These are phyloP conservation scores for Atta colombica DNA, from an alignment of 1,140 invertebrate genomes.

Conservation along the genomic window DNA sequence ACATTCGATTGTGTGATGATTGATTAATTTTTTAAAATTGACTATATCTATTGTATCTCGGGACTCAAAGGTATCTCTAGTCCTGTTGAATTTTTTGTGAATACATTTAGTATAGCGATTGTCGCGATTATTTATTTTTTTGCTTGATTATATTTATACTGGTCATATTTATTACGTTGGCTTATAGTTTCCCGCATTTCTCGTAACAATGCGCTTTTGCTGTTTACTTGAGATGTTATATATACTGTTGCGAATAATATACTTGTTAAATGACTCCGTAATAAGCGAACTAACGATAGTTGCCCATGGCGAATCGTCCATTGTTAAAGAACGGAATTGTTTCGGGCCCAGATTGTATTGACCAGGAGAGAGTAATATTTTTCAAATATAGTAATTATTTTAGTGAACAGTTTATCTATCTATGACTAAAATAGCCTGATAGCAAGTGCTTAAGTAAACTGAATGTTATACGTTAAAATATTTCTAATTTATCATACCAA, in stretches of 20 bases:
- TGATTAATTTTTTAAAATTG: too few species aligned
- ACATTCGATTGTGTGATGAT: too few species aligned
- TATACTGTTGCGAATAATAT: constrained; percentile 58
- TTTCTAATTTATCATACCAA: not conserved
- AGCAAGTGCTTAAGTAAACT: not conserved
- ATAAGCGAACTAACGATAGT: constrained; percentile 64
- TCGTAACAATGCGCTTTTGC: constrained; percentile 47
- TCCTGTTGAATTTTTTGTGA: constrained; percentile 44
- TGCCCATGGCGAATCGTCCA: constrained; percentile 58
- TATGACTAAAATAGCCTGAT: not conserved
- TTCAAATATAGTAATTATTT: constrained; percentile 58
- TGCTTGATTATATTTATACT: constrained; percentile 32
- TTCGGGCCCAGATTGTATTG: constrained; percentile 69
- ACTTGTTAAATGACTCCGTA: constrained; percentile 54
- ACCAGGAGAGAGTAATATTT: constrained; percentile 63
- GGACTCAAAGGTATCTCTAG: constrained; percentile 41
- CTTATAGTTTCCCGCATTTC: constrained; percentile 56
- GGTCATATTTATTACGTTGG: constrained; percentile 42
- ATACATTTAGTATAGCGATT: constrained; percentile 6
- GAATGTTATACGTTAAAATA: not conserved
- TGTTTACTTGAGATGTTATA: constrained; percentile 60
- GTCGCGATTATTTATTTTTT: constrained; percentile 25
- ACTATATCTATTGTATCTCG: too few species aligned
- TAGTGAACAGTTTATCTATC: constrained; percentile 35
- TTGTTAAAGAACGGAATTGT: constrained; percentile 61